Conservation (phyloP, 1,140 invertebrate species). For the Eriosoma lanigerum region DNA sequence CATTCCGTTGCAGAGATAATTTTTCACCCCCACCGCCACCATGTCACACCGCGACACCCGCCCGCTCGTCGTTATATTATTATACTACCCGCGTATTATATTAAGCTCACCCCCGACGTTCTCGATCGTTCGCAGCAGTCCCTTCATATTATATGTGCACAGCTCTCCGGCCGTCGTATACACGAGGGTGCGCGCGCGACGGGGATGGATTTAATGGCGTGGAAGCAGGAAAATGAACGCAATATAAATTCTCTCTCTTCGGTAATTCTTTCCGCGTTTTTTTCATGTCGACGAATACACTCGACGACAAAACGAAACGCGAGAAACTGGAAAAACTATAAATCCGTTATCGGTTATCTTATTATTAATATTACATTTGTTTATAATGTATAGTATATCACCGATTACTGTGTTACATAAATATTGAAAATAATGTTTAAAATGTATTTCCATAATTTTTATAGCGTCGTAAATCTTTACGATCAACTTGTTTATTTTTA, state of each 20-base stretch:
- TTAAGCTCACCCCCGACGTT: too few relatives aligned
- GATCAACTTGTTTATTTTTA: too few relatives aligned
- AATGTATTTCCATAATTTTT: too few relatives aligned
- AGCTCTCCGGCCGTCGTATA: not conserved
- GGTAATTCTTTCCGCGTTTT: not conserved
- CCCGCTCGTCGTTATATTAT: not conserved
- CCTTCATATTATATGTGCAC: too few relatives aligned
- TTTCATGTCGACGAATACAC: slow-evolving; percentile 2
- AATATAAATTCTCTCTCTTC: not conserved
- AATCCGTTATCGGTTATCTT: too few relatives aligned
- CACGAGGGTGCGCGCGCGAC: not conserved
- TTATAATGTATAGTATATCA: too few relatives aligned
- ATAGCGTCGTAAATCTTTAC: too few relatives aligned
- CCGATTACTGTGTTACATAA: too few relatives aligned
- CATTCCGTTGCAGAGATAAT: not conserved
- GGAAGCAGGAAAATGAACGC: slow-evolving; percentile 46
- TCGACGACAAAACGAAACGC: not conserved
- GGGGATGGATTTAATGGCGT: slow-evolving; percentile 44
- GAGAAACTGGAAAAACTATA: not conserved
- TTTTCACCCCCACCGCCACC: not conserved
- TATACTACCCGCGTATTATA: too few relatives aligned
- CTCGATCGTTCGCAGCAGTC: too few relatives aligned
- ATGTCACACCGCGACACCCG: not conserved
- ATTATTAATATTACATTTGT: too few relatives aligned
- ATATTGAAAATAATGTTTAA: too few relatives aligned